Evolutionary conservation across 2,797 vertebrate species (phyloP), one percentile per base, ranked within the genome.

Genomic region (Xiphophorus birchmanni): DNA sequence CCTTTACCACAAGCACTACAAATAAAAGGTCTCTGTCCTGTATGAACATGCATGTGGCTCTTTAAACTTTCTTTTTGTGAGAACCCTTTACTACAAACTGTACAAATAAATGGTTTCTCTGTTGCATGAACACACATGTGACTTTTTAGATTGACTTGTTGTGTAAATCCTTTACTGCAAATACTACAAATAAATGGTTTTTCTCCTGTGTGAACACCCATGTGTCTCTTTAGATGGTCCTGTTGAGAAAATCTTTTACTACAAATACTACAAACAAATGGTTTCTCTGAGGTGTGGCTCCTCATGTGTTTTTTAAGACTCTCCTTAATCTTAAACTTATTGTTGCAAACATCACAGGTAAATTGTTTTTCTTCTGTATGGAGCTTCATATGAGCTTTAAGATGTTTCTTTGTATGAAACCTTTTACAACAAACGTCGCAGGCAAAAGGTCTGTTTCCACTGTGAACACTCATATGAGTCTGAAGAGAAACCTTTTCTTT

Each of bases 151-250:
- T 67, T 67, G 35, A 67, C 35, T 21, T 67, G 23, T 5, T n/a
- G 52, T n/a, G 48, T 7, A 50, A 50, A 77, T 6, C 10, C 65
- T 50, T 77, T 67, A 23, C 60, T 63, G 44, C 75, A 77, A 23
- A 77, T 42, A 13, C 17, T 35, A n/a, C 60, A 67, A 26, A 40
- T 58, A 56, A 75, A 60, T 13, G 74, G 35, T 54, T 75, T 75
- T 2, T 56, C 50, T 40, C 35, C 74, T 1, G 74, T 60, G 40
- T 76, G 74, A 44, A 60, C 40, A 67, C 21, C 18, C 63, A 67
- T 67, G 71, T 79, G 77, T 48, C 76, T 78, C 76, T 80, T 75
- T 21, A 80, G 37, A 42, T 63, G 47, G 26, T 69, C 37, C 23
- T 40, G 65, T 69, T 69, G 78, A 23, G 56, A 52, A 69, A 69